Conservation (phyloP, 2,888 invertebrate genomes). For the Drosophila stalkeri region DNA sequence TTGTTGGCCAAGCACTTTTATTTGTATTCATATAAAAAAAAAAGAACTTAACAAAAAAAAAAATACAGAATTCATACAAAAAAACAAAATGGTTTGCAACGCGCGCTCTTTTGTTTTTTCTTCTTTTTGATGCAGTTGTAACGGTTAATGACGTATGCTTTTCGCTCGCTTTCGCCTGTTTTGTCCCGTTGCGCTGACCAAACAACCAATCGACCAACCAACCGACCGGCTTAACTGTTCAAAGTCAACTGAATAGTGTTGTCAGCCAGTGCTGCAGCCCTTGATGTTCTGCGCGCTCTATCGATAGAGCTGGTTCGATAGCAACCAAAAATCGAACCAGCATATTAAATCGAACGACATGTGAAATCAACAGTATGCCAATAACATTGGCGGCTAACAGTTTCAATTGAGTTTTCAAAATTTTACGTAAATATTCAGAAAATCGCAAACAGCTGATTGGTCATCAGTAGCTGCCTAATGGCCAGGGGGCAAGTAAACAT, state of each 20-base stretch:
- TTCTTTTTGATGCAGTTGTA: slow-evolving; percentile 25
- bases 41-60: slow-evolving; percentile 12
- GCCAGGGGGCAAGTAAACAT: slow-evolving; percentile 45
- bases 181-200: slow-evolving; percentile 6
- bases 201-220: slow-evolving; percentile 20
- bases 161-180: not conserved
- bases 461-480: slow-evolving; percentile 4
- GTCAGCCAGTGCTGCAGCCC: not conserved
- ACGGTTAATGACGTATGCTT: slow-evolving; percentile 54
- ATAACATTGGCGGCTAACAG: not conserved
- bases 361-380: not conserved
- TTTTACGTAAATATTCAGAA: slow-evolving; percentile 11
- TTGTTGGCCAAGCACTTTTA: slow-evolving; percentile 26
- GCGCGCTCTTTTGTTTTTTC: slow-evolving; percentile 63
- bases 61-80: slow-evolving; percentile 26
- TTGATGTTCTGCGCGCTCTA: not conserved
- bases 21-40: slow-evolving; percentile 21
- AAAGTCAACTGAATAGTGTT: slow-evolving; percentile 49
- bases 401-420: not conserved
- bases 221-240: slow-evolving; percentile 66
- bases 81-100: slow-evolving; percentile 38
- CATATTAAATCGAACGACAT: not conserved
- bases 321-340: not conserved
- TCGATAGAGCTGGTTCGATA: not conserved
- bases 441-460: slow-evolving; percentile 32